phyloP scores from a whole-genome alignment of 2,113 vertebrate genomes.

The Anolis sagrei region DNA sequence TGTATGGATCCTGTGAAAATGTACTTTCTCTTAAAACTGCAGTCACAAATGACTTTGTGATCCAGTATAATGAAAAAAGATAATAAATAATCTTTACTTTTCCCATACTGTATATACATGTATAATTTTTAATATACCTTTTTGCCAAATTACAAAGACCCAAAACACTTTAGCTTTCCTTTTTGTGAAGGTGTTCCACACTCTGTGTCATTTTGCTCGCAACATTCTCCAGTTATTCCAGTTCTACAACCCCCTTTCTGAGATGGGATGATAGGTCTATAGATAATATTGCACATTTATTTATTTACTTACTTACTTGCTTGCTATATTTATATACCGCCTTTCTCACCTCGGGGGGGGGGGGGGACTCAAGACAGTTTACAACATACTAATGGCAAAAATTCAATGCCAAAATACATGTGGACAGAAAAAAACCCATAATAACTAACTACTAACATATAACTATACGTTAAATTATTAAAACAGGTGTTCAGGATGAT shows the following conservation, averaged over 20 bases:
- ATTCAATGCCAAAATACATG: too few relatives aligned
- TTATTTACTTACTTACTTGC: too few relatives aligned
- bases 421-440: too few relatives aligned
- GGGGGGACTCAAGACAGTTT: too few relatives aligned
- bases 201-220: neutral
- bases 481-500: too few relatives aligned
- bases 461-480: too few relatives aligned
- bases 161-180: neutral
- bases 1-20: neutral
- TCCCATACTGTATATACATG: neutral
- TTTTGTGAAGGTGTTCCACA: neutral
- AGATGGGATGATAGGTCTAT: neutral
- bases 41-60: neutral
- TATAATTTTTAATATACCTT: neutral
- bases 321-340: too few relatives aligned
- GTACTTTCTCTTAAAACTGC: neutral
- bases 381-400: too few relatives aligned
- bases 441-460: too few relatives aligned
- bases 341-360: too few relatives aligned
- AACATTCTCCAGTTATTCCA: neutral
- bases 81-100: neutral
- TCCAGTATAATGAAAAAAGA: neutral
- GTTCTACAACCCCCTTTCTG: neutral
- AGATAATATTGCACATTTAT: too few relatives aligned
- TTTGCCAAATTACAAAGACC: neutral